phyloP scores from a whole-genome alignment of 2,888 invertebrate genomes.

The Oligia latruncula region DNA sequence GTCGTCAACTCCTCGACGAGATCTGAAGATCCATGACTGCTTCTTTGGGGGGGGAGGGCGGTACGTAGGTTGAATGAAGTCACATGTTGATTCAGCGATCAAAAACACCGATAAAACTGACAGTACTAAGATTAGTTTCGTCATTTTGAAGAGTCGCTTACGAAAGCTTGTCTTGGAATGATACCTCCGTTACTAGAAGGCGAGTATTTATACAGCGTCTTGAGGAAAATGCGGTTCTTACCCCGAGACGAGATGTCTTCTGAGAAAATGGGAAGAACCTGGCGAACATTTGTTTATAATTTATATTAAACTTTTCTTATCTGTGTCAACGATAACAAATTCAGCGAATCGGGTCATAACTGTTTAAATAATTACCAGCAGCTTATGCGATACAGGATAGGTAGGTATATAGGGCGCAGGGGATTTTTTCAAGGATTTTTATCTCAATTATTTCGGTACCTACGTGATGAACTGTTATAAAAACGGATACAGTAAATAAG shows the following conservation, averaged over 20 bases:
- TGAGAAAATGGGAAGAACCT: constrained; percentile 50
- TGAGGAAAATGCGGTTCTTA: constrained; percentile 55
- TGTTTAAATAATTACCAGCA: too few relatives aligned
- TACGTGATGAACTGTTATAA: too few relatives aligned
- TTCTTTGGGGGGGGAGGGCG: constrained; percentile 25
- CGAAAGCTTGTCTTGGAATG: constrained; percentile 26
- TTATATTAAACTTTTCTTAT: constrained; percentile 30
- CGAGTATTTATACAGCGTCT: constrained; percentile 45
- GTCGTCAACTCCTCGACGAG: constrained; percentile 38
- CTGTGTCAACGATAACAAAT: constrained; percentile 30
- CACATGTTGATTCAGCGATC: constrained; percentile 48
- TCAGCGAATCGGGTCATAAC: not conserved
- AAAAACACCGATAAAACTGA: constrained; percentile 48
- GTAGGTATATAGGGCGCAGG: too few relatives aligned
- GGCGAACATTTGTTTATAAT: constrained; percentile 18
- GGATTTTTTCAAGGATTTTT: too few relatives aligned
- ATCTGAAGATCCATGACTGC: constrained; percentile 1
- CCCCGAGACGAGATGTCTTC: constrained; percentile 18
- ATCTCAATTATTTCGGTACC: too few relatives aligned
- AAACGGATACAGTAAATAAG: too few relatives aligned
- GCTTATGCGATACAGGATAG: too few relatives aligned
- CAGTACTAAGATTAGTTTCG: constrained; percentile 44
- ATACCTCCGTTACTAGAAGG: not conserved
- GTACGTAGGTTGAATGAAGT: constrained; percentile 41
- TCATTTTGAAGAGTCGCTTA: constrained; percentile 36